Percentiles rank a stretch among this genome's conserved stretches.
These are phyloP conservation scores for Harpalus rubripes DNA, from an alignment of 2,888 invertebrate species.

Conservation along the genomic window DNA sequence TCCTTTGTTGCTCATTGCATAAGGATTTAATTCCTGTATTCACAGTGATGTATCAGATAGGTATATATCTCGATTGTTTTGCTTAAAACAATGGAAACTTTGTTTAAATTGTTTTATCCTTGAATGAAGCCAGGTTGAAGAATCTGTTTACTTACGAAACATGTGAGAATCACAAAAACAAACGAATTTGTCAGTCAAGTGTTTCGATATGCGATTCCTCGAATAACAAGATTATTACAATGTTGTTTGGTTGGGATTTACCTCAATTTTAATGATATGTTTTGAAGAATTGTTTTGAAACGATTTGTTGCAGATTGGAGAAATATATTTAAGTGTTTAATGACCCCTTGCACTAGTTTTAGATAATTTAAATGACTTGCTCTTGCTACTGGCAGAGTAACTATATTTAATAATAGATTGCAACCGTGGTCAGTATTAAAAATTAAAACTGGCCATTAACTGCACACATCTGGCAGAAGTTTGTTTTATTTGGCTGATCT, in stretches of 20 bases:
- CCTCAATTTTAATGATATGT: slow-evolving; percentile 3
- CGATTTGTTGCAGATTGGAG: neutral
- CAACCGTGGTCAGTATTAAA: neutral
- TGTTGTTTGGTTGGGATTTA: slow-evolving; percentile 6
- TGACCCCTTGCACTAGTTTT: slow-evolving; percentile 18
- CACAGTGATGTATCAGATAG: slow-evolving; percentile 36
- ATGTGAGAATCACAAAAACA: slow-evolving; percentile 24
- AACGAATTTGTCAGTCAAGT: slow-evolving; percentile 12
- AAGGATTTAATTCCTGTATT: slow-evolving; percentile 20
- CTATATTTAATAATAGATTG: slow-evolving; percentile 16
- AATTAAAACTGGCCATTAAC: neutral
- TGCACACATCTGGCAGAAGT: neutral
- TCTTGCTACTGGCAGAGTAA: slow-evolving; percentile 1
- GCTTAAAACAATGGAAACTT: slow-evolving; percentile 33
- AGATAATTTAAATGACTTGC: slow-evolving; percentile 26
- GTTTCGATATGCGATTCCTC: neutral
- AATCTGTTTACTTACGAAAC: slow-evolving; percentile 25
- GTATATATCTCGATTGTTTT: slow-evolving; percentile 12
- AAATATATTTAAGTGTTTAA: slow-evolving; percentile 41
- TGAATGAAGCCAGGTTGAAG: neutral
- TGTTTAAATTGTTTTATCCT: slow-evolving; percentile 17
- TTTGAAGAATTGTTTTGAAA: neutral
- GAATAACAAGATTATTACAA: neutral
- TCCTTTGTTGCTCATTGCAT: slow-evolving; percentile 24
- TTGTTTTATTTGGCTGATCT: neutral